Base-by-base conservation (phyloP, 2,113 vertebrate genomes). In the Ageneiosus marmoratus region DNA sequence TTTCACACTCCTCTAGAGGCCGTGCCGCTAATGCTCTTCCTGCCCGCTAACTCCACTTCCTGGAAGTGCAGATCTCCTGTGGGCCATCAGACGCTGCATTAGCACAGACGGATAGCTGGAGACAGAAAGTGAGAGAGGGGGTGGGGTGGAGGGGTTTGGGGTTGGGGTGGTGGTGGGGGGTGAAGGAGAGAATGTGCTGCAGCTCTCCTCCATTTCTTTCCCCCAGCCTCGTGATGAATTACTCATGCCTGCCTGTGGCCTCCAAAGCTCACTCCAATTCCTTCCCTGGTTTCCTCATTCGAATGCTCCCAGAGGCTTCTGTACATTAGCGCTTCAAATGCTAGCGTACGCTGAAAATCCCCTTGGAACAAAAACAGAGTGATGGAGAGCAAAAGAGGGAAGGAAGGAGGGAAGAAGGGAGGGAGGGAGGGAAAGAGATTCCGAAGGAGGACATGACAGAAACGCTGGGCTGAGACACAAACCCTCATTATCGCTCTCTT, bases 31-130 rank as follows among this genome's bases (percentile, higher is more conserved):
- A 94, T 92, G 92, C 91, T 92, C 89, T 89, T 89, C 90, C 89
- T 92, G 91, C 92, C 92, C 92, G 91, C 92, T 91, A 92, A 89
- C 91, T 88, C 6, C 86, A 88, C 90, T 94, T 94, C 93, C 92
- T 92, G 92, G 90, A 93, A 93, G 89, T 88, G 89, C 44, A 56
- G 37, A 13, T 50, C 89, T 93, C 90, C 88, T 86, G 89, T 89
- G 86, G 92, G 91, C 91, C 91, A 92, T 94, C 91, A 93, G 92
- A 92, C 86, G 89, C 92, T 92, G 91, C 91, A 92, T 95, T 93
- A 94, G 92, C 58, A 70, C 73, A 73, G 91, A 91, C 91, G 53
- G 81, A 82, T 60, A 82, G 81, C 77, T 22, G 73, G 70, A 50
- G 63, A 69, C 37, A 69, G 62, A 79, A 7, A 51, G 41, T 7